Evolutionary conservation across 2,888 invertebrate species (phyloP).

Genomic region (Pollenia amentaria): DNA sequence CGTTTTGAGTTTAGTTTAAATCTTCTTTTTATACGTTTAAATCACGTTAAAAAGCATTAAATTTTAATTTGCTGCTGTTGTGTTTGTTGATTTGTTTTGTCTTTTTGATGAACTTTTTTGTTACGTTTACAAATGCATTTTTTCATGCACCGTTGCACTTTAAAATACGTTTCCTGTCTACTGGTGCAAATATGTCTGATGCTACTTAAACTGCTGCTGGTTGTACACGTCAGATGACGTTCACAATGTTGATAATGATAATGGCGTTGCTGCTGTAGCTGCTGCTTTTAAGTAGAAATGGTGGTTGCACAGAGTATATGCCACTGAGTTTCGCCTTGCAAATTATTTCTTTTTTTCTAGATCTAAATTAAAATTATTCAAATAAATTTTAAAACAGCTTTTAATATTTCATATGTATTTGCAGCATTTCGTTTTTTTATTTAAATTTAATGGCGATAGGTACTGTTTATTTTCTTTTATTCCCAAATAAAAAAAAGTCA

Average conservation of each 20-base stretch:
- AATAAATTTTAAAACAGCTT: conserved; percentile 34
- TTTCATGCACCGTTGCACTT: conserved; percentile 74
- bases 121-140: conserved; percentile 66
- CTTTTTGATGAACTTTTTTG: conserved; percentile 25
- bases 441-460: conserved; percentile 33
- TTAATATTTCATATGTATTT: background rate
- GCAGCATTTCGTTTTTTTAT: background rate
- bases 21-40: conserved; percentile 32
- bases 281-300: conserved; percentile 66
- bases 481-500: conserved; percentile 55
- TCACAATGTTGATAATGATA: conserved; percentile 49
- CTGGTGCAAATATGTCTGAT: conserved; percentile 71
- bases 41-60: conserved; percentile 61
- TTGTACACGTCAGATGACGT: conserved; percentile 70
- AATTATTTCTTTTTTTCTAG: conserved; percentile 37
- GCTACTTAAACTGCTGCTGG: conserved; percentile 73
- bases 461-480: conserved; percentile 51
- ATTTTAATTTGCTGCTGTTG: conserved; percentile 39
- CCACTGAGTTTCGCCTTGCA: conserved; percentile 53
- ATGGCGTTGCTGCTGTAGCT: conserved; percentile 61
- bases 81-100: conserved; percentile 37
- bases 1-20: conserved; percentile 4
- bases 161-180: conserved; percentile 71
- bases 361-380: conserved; percentile 43
- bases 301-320: conserved; percentile 59